Base-by-base conservation (phyloP, 2,888 invertebrate genomes). In the Ectemnius cavifrons region DNA sequence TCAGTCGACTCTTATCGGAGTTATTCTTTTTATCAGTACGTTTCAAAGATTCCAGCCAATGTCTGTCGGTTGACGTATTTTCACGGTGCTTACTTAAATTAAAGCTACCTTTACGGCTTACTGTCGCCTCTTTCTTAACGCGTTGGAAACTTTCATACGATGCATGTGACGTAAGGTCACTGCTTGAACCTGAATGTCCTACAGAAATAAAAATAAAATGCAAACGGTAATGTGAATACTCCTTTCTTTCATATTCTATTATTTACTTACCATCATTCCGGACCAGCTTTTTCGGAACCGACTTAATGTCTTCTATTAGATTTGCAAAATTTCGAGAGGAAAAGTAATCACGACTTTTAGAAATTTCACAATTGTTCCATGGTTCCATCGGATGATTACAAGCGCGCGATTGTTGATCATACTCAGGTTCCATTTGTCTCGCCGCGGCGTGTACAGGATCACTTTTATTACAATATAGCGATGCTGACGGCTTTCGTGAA, bases 41-140 rank as follows among this genome's bases (percentile, higher is more conserved):
- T 27, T 93, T 91, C 73, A 93, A 90, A 47, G 93, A 93, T 82
- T 93, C 93, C 5, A 93, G 90, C 92, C 93, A 93, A 67, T 92
- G 91, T 80, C 92, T 93, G 67, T 92, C 91, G 56, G 91, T 87
- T 27, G 91, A 87, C 27, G 68, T 58, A 58, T 81, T 71, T 18
- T 88, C 83, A 3, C 83, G 82, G n/a, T 83, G 80, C 78, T 82
- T 85, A 3, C 83, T 82, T 2, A 89, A 61, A 72, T 90, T 90
- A 68, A 90, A 90, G 75, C 90, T 90, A 14, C 88, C 90, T 63
- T 89, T 89, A 5, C 90, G 87, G 65, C 77, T 85, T 16, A 88
- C 80, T 6, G 73, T 75, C 6, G 78, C 81, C 67, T 88, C 84
- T 76, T 83, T 87, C 69, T 83, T 88, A 8, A 82, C 85, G 13